phyloP scores from a whole-genome alignment of 1,140 invertebrate genomes.

The Callitettix versicolor region DNA sequence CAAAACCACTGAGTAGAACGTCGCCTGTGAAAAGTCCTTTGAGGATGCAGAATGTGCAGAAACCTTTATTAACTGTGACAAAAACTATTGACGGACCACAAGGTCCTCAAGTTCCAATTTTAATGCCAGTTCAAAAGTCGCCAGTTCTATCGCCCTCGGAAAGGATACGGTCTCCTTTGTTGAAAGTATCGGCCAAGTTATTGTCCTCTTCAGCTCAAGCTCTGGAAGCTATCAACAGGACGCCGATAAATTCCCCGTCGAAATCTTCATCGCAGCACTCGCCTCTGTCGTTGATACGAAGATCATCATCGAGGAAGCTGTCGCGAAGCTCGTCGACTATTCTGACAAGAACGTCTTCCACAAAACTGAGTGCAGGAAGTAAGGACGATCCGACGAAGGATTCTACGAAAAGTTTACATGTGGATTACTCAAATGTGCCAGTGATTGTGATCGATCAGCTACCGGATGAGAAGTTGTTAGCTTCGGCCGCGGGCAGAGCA shows the following conservation, averaged over 20 bases:
- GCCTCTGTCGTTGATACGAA: constrained; percentile 38
- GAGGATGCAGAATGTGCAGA: background rate
- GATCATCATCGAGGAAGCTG: constrained; percentile 59
- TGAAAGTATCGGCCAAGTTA: constrained; percentile 21
- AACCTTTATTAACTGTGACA: constrained; percentile 9
- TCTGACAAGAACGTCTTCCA: constrained; percentile 23
- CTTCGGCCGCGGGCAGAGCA: constrained; percentile 31
- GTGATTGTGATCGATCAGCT: constrained; percentile 18
- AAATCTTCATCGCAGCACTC: constrained; percentile 9
- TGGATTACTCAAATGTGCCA: constrained; percentile 10
- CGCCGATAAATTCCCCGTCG: constrained; percentile 4
- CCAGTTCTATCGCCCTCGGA: constrained; percentile 6
- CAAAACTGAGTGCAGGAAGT: constrained; percentile 16
- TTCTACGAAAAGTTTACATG: constrained; percentile 6
- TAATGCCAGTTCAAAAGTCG: constrained; percentile 12
- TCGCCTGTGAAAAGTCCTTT: constrained; percentile 15
- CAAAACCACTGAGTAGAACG: background rate
- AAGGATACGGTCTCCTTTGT: constrained; percentile 15
- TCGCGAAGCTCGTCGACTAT: constrained; percentile 44
- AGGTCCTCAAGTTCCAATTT: constrained; percentile 7
- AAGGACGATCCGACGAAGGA: constrained; percentile 4
- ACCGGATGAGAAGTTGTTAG: constrained; percentile 16
- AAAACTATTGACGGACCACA: constrained; percentile 18
- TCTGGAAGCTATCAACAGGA: constrained; percentile 20
- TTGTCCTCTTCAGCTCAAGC: constrained; percentile 25